Evolutionary conservation across 2,797 vertebrate species (phyloP).

Genomic region (Antrozous pallidus): DNA sequence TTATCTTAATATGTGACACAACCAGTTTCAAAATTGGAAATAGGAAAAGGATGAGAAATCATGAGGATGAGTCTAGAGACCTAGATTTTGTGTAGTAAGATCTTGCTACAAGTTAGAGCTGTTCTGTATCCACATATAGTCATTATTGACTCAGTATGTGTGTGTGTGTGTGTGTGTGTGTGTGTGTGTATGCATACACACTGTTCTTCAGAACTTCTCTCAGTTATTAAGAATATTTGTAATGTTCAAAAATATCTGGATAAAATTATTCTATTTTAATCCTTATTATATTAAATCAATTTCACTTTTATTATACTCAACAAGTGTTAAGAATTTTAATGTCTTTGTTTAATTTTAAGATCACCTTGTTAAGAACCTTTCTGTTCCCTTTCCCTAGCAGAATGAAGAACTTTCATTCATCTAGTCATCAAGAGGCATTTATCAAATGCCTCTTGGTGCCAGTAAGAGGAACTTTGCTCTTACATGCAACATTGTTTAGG

Average conservation of each 20-base stretch:
- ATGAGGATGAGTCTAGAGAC: not conserved
- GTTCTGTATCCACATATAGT: not conserved
- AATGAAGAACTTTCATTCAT: not conserved
- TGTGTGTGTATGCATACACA: not conserved
- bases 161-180: not conserved
- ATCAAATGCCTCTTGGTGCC: not conserved
- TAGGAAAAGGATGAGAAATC: not conserved
- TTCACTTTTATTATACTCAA: not conserved
- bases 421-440: not conserved
- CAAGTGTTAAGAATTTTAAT: not conserved
- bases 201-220: not conserved
- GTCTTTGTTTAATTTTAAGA: not conserved
- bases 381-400: not conserved
- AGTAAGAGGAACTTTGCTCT: not conserved
- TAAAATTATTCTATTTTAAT: not conserved
- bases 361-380: not conserved
- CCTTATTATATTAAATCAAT: not conserved
- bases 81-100: not conserved
- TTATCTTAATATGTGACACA: not conserved
- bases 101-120: not conserved
- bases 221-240: not conserved
- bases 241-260: not conserved
- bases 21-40: not conserved
- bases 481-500: not conserved
- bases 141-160: not conserved